Evolutionary conservation across 2,888 invertebrate species (phyloP).

Genomic region (Drosophila formosana): DNA sequence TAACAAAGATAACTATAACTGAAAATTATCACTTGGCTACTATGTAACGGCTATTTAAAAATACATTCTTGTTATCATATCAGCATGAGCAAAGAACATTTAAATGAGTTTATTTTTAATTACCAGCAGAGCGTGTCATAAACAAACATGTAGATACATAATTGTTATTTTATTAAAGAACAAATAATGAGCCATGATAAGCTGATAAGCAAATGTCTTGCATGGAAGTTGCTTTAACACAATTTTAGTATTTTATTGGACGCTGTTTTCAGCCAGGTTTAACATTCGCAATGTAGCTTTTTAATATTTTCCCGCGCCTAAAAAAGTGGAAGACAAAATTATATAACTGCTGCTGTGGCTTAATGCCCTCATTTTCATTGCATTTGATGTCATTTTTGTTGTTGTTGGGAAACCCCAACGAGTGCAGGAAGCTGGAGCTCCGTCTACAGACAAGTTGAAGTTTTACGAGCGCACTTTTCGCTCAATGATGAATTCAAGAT

Average conservation of each 20-base stretch:
- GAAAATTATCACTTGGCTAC: slow-evolving; percentile 10
- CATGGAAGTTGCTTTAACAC: slow-evolving; percentile 4
- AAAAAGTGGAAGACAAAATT: slow-evolving; percentile 34
- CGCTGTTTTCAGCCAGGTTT: slow-evolving; percentile 2
- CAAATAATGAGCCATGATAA: slow-evolving; percentile 32
- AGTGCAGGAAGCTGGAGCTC: slow-evolving; percentile 37
- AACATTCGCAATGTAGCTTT: slow-evolving; percentile 1
- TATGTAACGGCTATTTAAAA: slow-evolving; percentile 36
- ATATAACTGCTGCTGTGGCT: slow-evolving; percentile 55
- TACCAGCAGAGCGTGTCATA: slow-evolving; percentile 13
- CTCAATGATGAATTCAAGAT: slow-evolving; percentile 47
- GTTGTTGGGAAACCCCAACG: slow-evolving; percentile 29
- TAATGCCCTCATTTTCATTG: slow-evolving; percentile 65
- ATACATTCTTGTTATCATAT: slow-evolving; percentile 35
- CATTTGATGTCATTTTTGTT: slow-evolving; percentile 53
- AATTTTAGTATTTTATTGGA: slow-evolving; percentile 3
- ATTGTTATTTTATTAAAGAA: slow-evolving; percentile 16
- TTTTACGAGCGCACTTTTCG: slow-evolving; percentile 20
- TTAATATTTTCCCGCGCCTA: slow-evolving; percentile 25
- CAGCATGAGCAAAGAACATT: slow-evolving; percentile 36
- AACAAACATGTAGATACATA: slow-evolving; percentile 14
- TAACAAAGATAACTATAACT: slow-evolving; percentile 16
- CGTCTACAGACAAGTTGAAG: slow-evolving; percentile 13
- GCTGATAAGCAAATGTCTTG: slow-evolving; percentile 26
- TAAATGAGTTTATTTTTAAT: slow-evolving; percentile 49